Evolutionary conservation across 1,140 invertebrate species (phyloP).

Genomic region (Sycobia sp.): DNA sequence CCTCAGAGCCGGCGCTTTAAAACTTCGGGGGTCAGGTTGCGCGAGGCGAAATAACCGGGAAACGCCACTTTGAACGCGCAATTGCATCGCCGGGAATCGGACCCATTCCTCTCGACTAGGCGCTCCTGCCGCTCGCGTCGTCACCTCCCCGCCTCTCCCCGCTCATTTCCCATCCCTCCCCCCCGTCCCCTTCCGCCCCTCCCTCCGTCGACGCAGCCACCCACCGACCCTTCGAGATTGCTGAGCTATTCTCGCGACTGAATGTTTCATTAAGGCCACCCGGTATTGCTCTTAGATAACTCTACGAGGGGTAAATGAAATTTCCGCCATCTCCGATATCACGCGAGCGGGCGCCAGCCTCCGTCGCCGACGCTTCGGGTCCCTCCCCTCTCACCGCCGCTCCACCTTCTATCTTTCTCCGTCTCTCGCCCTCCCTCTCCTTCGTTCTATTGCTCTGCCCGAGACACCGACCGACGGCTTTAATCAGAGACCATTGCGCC

Average conservation of each 20-base stretch:
- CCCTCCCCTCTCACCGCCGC: background rate
- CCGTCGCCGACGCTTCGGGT: slow-evolving; percentile 29
- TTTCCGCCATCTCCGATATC: slow-evolving; percentile 64
- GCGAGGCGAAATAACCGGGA: slow-evolving; percentile 58
- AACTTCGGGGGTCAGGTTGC: slow-evolving; percentile 48
- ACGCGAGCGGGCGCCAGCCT: slow-evolving; percentile 44
- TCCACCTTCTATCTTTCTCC: too few species aligned
- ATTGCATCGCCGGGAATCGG: slow-evolving; percentile 63
- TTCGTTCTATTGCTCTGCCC: slow-evolving; percentile 28
- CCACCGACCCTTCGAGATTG: slow-evolving; percentile 60
- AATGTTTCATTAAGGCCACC: slow-evolving; percentile 64
- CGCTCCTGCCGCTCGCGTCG: slow-evolving; percentile 36
- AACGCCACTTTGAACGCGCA: slow-evolving; percentile 62
- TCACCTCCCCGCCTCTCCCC: slow-evolving; percentile 30
- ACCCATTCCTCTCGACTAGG: slow-evolving; percentile 53
- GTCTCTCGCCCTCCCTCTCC: slow-evolving; percentile 3
- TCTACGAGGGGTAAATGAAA: slow-evolving; percentile 64
- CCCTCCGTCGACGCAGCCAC: slow-evolving; percentile 29
- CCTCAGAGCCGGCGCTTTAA: slow-evolving; percentile 3
- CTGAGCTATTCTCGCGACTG: slow-evolving; percentile 63
- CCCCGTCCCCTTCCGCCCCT: slow-evolving; percentile 33
- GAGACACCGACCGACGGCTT: slow-evolving; percentile 43
- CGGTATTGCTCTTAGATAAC: slow-evolving; percentile 64
- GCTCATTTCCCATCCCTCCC: slow-evolving; percentile 39
- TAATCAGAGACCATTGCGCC: slow-evolving; percentile 58